Conservation (phyloP, 1,140 invertebrate species). For the Heliconius nattereri region DNA sequence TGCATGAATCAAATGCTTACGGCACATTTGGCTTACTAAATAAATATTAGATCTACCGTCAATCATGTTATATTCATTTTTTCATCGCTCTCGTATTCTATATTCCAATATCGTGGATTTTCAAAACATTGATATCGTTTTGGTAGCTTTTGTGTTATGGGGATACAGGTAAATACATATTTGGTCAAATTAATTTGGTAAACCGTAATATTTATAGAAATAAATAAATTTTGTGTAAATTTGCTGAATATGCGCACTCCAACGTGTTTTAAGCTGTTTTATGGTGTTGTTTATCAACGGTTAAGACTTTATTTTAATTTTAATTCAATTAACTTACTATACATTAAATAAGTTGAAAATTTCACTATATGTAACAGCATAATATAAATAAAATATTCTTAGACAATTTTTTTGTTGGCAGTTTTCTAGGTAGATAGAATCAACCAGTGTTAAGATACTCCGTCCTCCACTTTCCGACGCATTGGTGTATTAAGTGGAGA, state of each 20-base stretch:
- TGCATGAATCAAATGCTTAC: conserved; percentile 37
- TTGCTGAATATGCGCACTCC: not conserved
- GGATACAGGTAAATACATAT: not conserved
- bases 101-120: conserved; percentile 41
- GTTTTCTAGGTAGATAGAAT: too few relatives aligned
- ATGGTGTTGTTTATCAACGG: not conserved
- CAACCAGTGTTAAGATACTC: too few relatives aligned
- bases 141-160: not conserved
- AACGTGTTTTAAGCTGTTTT: not conserved
- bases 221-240: not conserved
- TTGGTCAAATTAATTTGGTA: not conserved
- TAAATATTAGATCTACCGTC: conserved; percentile 56
- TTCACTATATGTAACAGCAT: too few relatives aligned
- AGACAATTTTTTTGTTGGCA: too few relatives aligned
- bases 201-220: not conserved
- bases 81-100: conserved; percentile 47
- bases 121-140: conserved; percentile 17
- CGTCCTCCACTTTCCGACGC: too few relatives aligned
- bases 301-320: too few relatives aligned
- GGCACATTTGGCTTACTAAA: conserved; percentile 36
- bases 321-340: too few relatives aligned
- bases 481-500: too few relatives aligned
- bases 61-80: conserved; percentile 59
- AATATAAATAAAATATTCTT: too few relatives aligned
- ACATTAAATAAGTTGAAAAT: too few relatives aligned